Evolutionary conservation across 2,797 vertebrate species (phyloP).

Genomic region (Cryptoblepharus egeriae): DNA sequence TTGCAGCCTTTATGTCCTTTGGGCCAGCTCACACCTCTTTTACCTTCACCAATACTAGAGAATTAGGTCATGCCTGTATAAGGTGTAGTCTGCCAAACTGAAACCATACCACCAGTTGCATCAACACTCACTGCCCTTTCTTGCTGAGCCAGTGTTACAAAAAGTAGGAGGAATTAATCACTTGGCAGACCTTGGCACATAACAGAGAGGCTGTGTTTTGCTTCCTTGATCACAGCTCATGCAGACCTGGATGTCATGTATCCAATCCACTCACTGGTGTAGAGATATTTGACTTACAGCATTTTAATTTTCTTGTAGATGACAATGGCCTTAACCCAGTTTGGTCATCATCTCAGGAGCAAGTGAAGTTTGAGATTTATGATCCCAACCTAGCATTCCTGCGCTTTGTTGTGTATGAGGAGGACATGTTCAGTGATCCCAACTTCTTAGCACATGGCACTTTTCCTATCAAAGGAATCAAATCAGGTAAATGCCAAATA

Average conservation of each 20-base stretch:
- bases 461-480: constrained; percentile 92
- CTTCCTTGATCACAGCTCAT: neutral
- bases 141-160: neutral
- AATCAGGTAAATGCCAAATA: constrained; percentile 81
- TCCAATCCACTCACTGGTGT: neutral
- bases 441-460: constrained; percentile 97
- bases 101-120: neutral
- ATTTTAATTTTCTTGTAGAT: constrained; percentile 76
- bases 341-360: constrained; percentile 86
- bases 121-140: neutral
- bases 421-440: constrained; percentile 98
- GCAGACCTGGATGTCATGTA: neutral
- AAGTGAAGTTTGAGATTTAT: constrained; percentile 86
- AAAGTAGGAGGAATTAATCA: neutral
- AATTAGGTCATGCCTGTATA: neutral
- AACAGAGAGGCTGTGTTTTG: neutral
- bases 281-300: neutral
- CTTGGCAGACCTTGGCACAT: neutral
- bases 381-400: constrained; percentile 92
- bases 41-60: neutral
- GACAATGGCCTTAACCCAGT: constrained; percentile 95
- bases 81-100: neutral
- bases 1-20: neutral
- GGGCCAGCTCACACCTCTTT: neutral
- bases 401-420: constrained; percentile 95